Evolutionary conservation across 2,888 invertebrate species (phyloP).

Genomic region (Coelogynopora nodosa): DNA sequence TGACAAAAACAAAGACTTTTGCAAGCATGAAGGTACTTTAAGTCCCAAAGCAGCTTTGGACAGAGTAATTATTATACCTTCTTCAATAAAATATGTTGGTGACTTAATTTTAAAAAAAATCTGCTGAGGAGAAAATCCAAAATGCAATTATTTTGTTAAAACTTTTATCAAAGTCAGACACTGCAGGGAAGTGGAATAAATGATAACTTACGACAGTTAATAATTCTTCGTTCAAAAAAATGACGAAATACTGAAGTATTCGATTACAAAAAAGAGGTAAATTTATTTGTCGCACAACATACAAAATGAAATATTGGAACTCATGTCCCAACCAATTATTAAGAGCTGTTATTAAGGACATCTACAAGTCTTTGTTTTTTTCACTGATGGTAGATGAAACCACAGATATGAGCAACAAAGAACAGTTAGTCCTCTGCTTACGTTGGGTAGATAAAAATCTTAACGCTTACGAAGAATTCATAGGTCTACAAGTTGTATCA

Average conservation of each 20-base stretch:
- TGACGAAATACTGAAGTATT: constrained; percentile 13
- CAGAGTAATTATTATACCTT: constrained; percentile 8
- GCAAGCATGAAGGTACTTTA: not conserved
- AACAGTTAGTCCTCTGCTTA: constrained; percentile 24
- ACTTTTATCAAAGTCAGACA: constrained; percentile 10
- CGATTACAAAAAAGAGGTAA: not conserved
- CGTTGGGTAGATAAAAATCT: not conserved
- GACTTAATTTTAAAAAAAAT: constrained; percentile 10
- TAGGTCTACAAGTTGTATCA: constrained; percentile 11
- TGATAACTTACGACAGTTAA: constrained; percentile 11
- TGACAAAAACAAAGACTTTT: not conserved
- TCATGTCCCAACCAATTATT: not conserved
- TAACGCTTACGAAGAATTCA: constrained; percentile 3
- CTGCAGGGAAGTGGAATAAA: constrained; percentile 15
- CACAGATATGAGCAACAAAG: not conserved
- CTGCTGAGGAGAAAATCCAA: not conserved
- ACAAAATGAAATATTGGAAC: constrained; percentile 10
- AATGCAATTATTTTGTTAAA: not conserved
- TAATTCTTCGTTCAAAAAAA: constrained; percentile 1
- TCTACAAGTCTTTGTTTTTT: not conserved
- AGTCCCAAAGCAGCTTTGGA: not conserved
- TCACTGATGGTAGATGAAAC: not conserved
- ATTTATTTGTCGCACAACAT: constrained; percentile 12
- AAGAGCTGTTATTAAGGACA: not conserved
- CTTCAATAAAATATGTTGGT: not conserved